phyloP scores from a whole-genome alignment of 1,140 invertebrate genomes.

The Aphidius gifuensis region DNA sequence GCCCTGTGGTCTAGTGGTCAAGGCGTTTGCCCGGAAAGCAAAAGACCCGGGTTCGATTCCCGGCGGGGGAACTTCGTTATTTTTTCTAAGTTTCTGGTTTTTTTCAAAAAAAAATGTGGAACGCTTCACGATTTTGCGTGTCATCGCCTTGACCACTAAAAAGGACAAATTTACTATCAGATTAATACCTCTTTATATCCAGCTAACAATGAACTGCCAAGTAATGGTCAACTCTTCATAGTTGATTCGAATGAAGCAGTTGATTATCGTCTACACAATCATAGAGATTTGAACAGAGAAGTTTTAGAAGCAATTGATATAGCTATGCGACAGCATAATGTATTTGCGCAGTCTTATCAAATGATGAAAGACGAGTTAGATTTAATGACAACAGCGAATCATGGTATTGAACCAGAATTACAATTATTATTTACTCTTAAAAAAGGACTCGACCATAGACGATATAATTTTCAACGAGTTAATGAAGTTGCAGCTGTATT shows the following conservation, averaged over 20 bases:
- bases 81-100: no score
- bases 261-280: not conserved
- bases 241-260: constrained; percentile 9
- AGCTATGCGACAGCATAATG: constrained; percentile 9
- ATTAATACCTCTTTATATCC: constrained; percentile 2
- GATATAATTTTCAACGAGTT: not conserved
- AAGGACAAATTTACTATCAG: no score
- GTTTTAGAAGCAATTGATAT: constrained; percentile 1
- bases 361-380: constrained; percentile 3
- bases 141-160: no score
- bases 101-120: no score
- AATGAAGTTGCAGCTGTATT: constrained; percentile 4
- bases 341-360: constrained; percentile 1
- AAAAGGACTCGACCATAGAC: not conserved
- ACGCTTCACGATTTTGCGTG: no score
- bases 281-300: not conserved
- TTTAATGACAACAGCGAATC: not conserved
- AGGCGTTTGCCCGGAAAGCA: no score
- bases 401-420: no score
- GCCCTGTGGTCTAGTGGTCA: no score
- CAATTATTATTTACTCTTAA: no score
- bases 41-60: no score
- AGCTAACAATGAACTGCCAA: constrained; percentile 2
- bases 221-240: constrained; percentile 16
- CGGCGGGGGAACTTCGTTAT: no score